Base-by-base conservation (phyloP, 2,888 invertebrate genomes). In the Orchestes rusci region DNA sequence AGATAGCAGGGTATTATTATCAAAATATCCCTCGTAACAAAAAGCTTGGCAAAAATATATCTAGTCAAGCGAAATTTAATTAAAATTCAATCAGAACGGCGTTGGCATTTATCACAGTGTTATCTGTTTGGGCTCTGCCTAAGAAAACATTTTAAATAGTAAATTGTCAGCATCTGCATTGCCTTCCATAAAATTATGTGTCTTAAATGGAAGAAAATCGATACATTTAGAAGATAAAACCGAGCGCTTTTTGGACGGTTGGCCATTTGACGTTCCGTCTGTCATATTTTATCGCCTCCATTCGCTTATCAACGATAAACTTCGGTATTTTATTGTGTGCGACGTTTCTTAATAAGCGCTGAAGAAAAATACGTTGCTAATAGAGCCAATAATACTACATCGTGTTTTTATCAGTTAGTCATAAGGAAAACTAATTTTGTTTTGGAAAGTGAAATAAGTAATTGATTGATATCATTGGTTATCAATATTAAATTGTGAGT, bases 61-160 rank as follows among this genome's bases (percentile, higher is more conserved):
- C 59, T 58, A 57, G 58, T 55, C 60, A 52, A 59, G 42, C 48
- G 60, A 65, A 55, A 67, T 69, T 68, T 68, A 69, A 69, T 68
- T 68, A 69, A 69, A 68, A 67, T 69, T 69, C 68, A 67, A 69
- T 68, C 68, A 68, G 64, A 67, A 64, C 59, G 63, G 63, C 59
- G 58, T 52, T 55, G 60, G 61, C 62, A 62, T 66, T 65, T 66
- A 64, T 65, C 64, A 62, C 59, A 57, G 68, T 66, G 62, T 67
- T 67, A 68, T 68, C 68, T 65, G 54, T 51, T 56, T 55, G 57
- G 60, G 62, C 62, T 62, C 59, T 64, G 62, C 62, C 63, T 66
- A 66, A 67, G 66, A 67, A 68, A 66, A 66, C 67, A 64, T 67
- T 67, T 66, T 63, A 65, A 67, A 66, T 66, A 67, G 66, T 65